Conservation (phyloP, 2,888 invertebrate genomes). For the Podotricha telesiphe region DNA sequence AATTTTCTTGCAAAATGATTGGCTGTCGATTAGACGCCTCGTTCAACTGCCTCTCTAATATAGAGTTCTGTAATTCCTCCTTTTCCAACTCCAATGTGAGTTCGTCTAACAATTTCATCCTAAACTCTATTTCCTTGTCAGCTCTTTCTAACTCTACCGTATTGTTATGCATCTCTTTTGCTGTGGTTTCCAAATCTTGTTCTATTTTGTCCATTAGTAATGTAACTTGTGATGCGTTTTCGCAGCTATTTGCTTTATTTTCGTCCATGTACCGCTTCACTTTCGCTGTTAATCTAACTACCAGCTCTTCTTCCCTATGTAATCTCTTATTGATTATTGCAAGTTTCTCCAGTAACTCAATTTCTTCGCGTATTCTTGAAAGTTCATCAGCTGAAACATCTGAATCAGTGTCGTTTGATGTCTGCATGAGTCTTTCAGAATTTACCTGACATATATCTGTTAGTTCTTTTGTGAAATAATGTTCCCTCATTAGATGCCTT, state of each 20-base stretch:
- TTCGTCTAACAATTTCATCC: slow-evolving; percentile 81
- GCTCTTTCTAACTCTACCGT: slow-evolving; percentile 77
- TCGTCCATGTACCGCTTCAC: slow-evolving; percentile 84
- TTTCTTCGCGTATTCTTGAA: slow-evolving; percentile 85
- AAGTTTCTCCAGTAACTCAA: slow-evolving; percentile 89
- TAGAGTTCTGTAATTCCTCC: slow-evolving; percentile 76
- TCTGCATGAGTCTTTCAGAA: slow-evolving; percentile 73
- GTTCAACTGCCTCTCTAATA: slow-evolving; percentile 75
- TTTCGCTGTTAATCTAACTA: slow-evolving; percentile 87
- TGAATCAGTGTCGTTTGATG: slow-evolving; percentile 76
- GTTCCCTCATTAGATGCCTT: slow-evolving; percentile 80
- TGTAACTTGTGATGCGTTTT: slow-evolving; percentile 75
- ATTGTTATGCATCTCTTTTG: slow-evolving; percentile 81
- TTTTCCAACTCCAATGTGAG: slow-evolving; percentile 81
- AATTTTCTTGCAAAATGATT: slow-evolving; percentile 73
- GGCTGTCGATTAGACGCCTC: slow-evolving; percentile 77
- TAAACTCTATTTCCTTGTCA: slow-evolving; percentile 79
- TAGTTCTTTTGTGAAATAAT: slow-evolving; percentile 81
- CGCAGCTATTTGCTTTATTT: slow-evolving; percentile 77
- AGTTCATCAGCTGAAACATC: slow-evolving; percentile 79
- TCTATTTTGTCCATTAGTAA: slow-evolving; percentile 81
- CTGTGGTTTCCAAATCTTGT: slow-evolving; percentile 75
- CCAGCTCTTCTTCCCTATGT: slow-evolving; percentile 88
- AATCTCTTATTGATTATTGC: slow-evolving; percentile 89
- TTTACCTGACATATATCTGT: slow-evolving; percentile 81